Evolutionary conservation across 1,140 invertebrate species (phyloP), one percentile per base, ranked within the genome.

Genomic region (Hypothenemus hampei): DNA sequence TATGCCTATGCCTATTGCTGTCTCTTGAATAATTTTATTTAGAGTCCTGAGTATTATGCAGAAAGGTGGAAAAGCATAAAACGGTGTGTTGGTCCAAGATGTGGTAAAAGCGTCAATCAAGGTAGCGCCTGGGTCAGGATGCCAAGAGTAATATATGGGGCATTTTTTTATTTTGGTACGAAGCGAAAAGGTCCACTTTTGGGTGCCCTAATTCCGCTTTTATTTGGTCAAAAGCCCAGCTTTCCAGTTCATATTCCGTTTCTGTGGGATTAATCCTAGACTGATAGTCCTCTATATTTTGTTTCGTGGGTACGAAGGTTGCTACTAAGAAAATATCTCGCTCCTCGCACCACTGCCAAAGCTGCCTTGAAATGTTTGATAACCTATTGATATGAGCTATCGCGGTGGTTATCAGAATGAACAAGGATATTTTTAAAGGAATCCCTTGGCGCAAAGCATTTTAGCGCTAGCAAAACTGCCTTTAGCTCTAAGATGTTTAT

Each of bases 31-130:
- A 23, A 66, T 65, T 62, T 64, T 66, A 23, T 53, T 45, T 50
- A 66, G 37, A 16, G 35, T 46, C 48, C 58, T 55, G 3, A 57
- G 35, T 22, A 67, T 62, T 15, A 61, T 4, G 13, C 24, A 8
- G 43, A 66, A 60, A 8, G 64, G 64, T 31, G 63, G 65, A 50
- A 68, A 68, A 0, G 65, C 66, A 45, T 64, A 66, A 57, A 69
- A 65, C 3, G 16, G 31, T 40, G 21, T 57, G 18, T 37, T 24
- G 24, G 21, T 47, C 60, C 64, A 67, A 22, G 22, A 10, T 0
- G 65, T n/a, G 7, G 61, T 67, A 41, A 57, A 57, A 13, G 62
- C 65, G 36, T 66, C 64, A 6, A 29, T 29, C 5, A 11, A 3
- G 3, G 36, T 22, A 1, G 58, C 54, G 15, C 60, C 47, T 11